A percentile compares a stretch with the other conserved stretches of the same genome.
Conservation (phyloP, 2,888 invertebrate genomes). For the Oscheius sp. region DNA sequence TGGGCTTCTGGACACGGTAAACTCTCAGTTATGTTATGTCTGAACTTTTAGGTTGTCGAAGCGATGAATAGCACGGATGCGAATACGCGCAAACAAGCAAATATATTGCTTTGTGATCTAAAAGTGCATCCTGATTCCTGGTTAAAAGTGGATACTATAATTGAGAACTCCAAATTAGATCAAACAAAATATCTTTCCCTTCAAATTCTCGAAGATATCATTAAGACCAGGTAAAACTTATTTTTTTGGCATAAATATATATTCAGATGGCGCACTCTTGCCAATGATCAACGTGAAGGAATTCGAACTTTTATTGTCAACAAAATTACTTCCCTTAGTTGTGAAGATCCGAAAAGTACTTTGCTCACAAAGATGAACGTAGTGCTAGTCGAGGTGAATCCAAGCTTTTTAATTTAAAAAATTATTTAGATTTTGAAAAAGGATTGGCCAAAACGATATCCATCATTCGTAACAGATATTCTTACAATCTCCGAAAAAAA, state of each 20-base stretch:
- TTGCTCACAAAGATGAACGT: conserved; percentile 97
- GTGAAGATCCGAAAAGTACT: conserved; percentile 79
- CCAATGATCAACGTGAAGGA: conserved; percentile 97
- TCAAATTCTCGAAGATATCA: conserved; percentile 98
- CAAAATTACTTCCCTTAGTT: conserved; percentile 96
- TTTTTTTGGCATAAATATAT: too few species aligned
- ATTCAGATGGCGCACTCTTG: conserved; percentile 88
- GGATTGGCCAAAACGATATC: conserved; percentile 99
- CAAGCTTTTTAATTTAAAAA: too few species aligned
- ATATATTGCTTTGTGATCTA: conserved; percentile 59
- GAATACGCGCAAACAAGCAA: conserved; percentile 62
- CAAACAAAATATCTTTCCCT: conserved; percentile 99
- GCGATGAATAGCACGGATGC: conserved; percentile 80
- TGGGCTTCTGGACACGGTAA: conserved; percentile 6
- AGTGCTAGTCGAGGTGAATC: conserved; percentile 88
- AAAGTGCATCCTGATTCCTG: conserved; percentile 86
- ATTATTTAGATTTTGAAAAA: conserved; percentile 86
- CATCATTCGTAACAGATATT: conserved; percentile 96
- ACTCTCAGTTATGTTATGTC: not conserved
- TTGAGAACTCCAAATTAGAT: conserved; percentile 92
- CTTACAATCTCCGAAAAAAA: conserved; percentile 98
- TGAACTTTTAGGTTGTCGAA: conserved; percentile 85
- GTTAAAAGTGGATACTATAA: conserved; percentile 86
- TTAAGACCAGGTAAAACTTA: conserved; percentile 85
- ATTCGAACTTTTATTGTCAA: conserved; percentile 99